These are phyloP conservation scores for Galeopsomyia nigrocyanea DNA, from an alignment of 2,888 invertebrate genomes.

Conservation along the genomic window DNA sequence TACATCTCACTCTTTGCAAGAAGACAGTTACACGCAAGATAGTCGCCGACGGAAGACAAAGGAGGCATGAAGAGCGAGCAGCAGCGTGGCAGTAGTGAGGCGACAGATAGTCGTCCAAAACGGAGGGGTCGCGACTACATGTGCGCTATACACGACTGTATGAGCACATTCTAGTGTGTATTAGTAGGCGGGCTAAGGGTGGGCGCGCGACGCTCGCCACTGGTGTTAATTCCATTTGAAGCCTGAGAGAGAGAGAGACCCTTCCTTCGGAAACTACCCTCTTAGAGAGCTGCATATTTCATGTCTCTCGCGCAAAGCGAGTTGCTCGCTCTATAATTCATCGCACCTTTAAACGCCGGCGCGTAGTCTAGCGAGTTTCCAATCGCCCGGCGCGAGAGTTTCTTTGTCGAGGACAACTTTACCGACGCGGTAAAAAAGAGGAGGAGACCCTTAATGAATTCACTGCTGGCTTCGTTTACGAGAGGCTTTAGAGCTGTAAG, in stretches of 20 bases:
- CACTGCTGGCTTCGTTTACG: no score
- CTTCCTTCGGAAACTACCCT: constrained; percentile 59
- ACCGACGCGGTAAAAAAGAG: background rate
- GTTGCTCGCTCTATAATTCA: constrained; percentile 61
- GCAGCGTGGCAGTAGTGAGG: background rate
- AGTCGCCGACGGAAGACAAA: no score
- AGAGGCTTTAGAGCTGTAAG: no score
- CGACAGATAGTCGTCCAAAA: background rate
- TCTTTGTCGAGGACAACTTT: background rate
- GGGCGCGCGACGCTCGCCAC: constrained; percentile 18
- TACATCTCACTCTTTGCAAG: no score
- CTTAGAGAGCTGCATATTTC: constrained; percentile 67
- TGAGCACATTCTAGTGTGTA: background rate
- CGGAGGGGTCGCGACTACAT: no score
- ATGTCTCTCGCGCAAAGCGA: constrained; percentile 56
- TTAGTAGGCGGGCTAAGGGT: constrained; percentile 18
- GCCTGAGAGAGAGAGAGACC: constrained; percentile 31
- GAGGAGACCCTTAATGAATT: no score
- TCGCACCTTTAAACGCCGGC: constrained; percentile 17
- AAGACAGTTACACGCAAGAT: no score
- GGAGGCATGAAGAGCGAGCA: constrained; percentile 15
- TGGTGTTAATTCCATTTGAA: constrained; percentile 64
- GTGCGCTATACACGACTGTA: no score
- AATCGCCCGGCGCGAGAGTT: background rate
- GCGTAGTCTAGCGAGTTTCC: background rate